Conservation (phyloP, 2,797 vertebrate genomes). For the Cuniculus paca region DNA sequence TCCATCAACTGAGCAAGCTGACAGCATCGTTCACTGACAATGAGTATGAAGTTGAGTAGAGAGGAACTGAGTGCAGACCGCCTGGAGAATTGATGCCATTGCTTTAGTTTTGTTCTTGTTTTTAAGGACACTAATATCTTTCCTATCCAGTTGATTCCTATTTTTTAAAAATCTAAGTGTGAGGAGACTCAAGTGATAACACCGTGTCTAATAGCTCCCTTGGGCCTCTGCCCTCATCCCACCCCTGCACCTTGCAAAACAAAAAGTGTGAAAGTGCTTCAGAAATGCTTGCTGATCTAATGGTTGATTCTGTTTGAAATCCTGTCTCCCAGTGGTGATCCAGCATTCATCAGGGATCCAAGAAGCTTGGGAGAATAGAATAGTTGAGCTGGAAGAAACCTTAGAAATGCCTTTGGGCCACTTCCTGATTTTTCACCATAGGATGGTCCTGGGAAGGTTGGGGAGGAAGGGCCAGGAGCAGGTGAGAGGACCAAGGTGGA, state of each 20-base stretch:
- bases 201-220: neutral
- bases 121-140: constrained; percentile 3
- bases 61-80: neutral
- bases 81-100: rapidly evolving
- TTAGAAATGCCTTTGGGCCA: neutral
- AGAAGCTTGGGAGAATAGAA: neutral
- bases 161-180: neutral
- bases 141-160: neutral
- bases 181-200: neutral
- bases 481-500: rapidly evolving
- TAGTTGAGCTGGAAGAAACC: neutral
- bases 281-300: neutral
- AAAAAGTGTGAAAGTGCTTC: neutral
- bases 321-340: neutral
- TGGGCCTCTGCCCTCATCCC: neutral
- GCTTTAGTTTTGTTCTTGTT: neutral
- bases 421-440: neutral
- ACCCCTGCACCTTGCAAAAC: neutral
- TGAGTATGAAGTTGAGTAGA: neutral
- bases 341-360: neutral
- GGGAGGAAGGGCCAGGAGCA: rapidly evolving
- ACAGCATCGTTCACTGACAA: neutral
- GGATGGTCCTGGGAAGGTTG: rapidly evolving
- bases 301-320: constrained; percentile 40
- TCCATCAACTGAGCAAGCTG: neutral